Base-by-base conservation (phyloP, 2,113 vertebrate genomes). In the Aspidoscelis tigris region DNA sequence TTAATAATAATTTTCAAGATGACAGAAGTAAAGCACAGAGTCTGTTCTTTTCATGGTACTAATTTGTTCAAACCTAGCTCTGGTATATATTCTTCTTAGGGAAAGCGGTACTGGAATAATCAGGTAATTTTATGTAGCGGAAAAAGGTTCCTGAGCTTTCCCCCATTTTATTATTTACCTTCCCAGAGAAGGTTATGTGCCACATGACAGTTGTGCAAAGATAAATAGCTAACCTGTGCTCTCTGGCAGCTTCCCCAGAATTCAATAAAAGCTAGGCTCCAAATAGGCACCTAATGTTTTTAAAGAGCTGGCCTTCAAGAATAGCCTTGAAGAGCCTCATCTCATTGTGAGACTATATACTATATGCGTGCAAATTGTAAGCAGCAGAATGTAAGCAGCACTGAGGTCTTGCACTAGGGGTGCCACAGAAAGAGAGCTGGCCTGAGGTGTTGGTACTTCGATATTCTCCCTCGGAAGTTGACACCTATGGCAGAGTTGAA, bases 151-250 rank as follows among this genome's bases (percentile, higher is more conserved):
- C 76, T 83, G 78, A 76, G 12, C 82, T 76, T 84, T 86, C 65
- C 76, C 68, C 79, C 74, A 83, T 87, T 90, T 83, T 64, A 77
- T 92, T 90, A 89, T 90, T 93, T 92, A 72, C 84, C 2, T 91
- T 93, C 90, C 81, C 64, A 1, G 61, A 71, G 90, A 93, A 93
- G 86, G 83, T 89, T 88, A 58, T 65, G 50, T 84, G 86, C 84
- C 78, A 20, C 72, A 8, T 26, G 87, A 69, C 89, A 55, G 91
- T 78, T 85, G n/a, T 92, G 47, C 79, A 47, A 75, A 89, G 74
- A 82, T 66, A 80, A 93, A 88, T 81, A 72, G 20, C 77, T 83
- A 69, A 86, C 73, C 58, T 80, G 79, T 85, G 68, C 41, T 74
- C 41, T 61, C 84, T 91, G 85, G 80, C 87, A 92, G 86, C 87